phyloP scores from a whole-genome alignment of 1,140 invertebrate genomes.

The Drosophila nikananu region DNA sequence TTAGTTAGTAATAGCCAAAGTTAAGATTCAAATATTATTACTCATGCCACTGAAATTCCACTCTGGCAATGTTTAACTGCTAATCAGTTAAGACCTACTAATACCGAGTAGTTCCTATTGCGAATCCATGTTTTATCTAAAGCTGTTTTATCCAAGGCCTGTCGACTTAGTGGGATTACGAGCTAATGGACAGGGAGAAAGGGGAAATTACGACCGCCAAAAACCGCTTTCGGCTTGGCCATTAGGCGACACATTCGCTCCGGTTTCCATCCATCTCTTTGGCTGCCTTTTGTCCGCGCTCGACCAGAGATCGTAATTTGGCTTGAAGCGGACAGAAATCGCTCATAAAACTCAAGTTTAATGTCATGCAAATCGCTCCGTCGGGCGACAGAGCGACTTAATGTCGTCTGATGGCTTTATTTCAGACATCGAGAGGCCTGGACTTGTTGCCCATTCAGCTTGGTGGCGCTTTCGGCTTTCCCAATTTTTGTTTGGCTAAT shows the following conservation, averaged over 20 bases:
- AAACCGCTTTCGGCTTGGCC: conserved; percentile 2
- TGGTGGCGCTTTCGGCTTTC: conserved; percentile 26
- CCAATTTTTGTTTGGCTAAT: conserved; percentile 47
- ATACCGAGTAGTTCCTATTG: background rate
- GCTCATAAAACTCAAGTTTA: conserved; percentile 74
- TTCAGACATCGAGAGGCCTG: conserved; percentile 32
- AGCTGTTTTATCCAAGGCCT: conserved; percentile 10
- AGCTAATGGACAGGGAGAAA: conserved; percentile 2
- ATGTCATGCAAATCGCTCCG: conserved; percentile 70
- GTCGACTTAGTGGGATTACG: background rate
- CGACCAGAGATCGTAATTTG: conserved; percentile 53
- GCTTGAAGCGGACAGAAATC: conserved; percentile 64
- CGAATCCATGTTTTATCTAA: background rate
- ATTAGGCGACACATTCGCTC: conserved; percentile 33
- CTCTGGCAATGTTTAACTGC: background rate
- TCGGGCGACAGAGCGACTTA: conserved; percentile 72
- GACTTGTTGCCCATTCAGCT: conserved; percentile 25
- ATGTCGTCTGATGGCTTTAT: conserved; percentile 77
- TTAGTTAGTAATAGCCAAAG: background rate
- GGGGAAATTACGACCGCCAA: background rate
- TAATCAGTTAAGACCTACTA: background rate
- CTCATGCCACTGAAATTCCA: conserved; percentile 13
- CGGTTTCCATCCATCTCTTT: conserved; percentile 41
- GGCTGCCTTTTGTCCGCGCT: conserved; percentile 28
- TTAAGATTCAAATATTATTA: conserved; percentile 11